A percentile compares a stretch with the other conserved stretches of the same genome.
Conservation (phyloP, 2,797 vertebrate species). For the Danio choprae region DNA sequence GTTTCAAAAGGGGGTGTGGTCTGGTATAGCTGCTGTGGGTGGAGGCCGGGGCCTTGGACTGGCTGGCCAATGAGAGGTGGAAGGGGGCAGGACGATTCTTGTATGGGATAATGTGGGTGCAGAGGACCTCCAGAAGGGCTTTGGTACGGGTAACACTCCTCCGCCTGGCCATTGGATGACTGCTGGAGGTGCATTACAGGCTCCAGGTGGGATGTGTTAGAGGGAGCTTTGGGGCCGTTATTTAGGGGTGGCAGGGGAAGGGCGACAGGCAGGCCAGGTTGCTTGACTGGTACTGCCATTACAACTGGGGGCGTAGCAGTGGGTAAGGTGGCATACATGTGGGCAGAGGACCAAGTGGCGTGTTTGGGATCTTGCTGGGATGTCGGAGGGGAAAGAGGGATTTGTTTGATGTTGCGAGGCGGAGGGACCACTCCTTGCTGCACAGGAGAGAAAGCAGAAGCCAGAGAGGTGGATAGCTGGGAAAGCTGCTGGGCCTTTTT, state of each 20-base stretch:
- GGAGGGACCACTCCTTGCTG: constrained; percentile 75
- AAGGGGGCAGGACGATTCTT: constrained; percentile 69
- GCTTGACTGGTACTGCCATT: constrained; percentile 77
- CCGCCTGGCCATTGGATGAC: constrained; percentile 73
- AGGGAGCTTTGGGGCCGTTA: constrained; percentile 71
- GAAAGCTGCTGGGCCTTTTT: constrained; percentile 75
- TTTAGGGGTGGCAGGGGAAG: constrained; percentile 79
- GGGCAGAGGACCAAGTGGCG: constrained; percentile 81
- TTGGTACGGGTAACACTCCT: constrained; percentile 75
- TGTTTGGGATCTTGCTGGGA: constrained; percentile 72
- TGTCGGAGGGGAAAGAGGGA: constrained; percentile 84
- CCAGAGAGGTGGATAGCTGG: constrained; percentile 81
- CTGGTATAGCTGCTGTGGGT: constrained; percentile 81
- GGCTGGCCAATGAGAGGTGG: constrained; percentile 72
- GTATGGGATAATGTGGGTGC: constrained; percentile 54
- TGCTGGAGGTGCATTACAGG: constrained; percentile 65
- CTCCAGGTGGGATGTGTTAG: constrained; percentile 64
- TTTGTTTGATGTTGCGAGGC: constrained; percentile 79
- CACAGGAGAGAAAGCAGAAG: constrained; percentile 84
- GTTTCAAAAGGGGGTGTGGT: constrained; percentile 77
- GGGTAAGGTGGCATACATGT: constrained; percentile 76
- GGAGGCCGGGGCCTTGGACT: constrained; percentile 71
- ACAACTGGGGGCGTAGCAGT: constrained; percentile 76
- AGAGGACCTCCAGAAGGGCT: constrained; percentile 49
- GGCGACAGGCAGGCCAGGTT: constrained; percentile 75